Percentiles rank a stretch among this genome's conserved stretches.
These are phyloP conservation scores for Drosophila mojavensis DNA, from an alignment of 1,140 invertebrate genomes.

Conservation along the genomic window DNA sequence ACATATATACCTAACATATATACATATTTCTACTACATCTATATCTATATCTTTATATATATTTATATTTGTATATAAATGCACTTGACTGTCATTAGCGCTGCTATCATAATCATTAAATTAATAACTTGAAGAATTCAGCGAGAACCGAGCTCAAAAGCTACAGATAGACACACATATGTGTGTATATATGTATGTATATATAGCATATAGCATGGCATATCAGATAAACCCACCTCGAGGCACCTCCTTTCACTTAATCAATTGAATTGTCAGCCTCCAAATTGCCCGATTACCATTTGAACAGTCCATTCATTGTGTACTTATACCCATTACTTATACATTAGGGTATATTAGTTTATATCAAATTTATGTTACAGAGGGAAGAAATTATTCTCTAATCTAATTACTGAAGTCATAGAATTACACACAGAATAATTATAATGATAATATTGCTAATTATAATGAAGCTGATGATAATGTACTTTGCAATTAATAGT, in stretches of 20 bases:
- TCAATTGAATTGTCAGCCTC: constrained; percentile 68
- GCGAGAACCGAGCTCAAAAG: constrained; percentile 17
- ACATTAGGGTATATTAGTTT: neutral
- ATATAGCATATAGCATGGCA: constrained; percentile 10
- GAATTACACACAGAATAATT: no score
- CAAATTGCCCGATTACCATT: constrained; percentile 47
- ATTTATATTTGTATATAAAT: constrained; percentile 24
- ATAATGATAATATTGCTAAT: no score
- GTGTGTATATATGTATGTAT: constrained; percentile 14
- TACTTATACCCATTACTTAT: neutral
- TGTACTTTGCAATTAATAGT: no score
- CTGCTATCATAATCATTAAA: constrained; percentile 76
- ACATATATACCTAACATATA: neutral
- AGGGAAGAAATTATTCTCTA: neutral
- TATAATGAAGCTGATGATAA: no score
- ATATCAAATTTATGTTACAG: neutral
- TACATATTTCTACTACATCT: no score
- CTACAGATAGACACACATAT: constrained; percentile 15
- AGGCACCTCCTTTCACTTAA: constrained; percentile 54
- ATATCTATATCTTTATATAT: no score
- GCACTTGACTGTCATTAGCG: constrained; percentile 80
- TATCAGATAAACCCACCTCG: constrained; percentile 10
- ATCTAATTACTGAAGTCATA: no score
- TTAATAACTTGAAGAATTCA: constrained; percentile 68
- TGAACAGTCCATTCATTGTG: constrained; percentile 7